Base-by-base conservation (phyloP, 2,113 vertebrate species). In the Xyrauchen texanus region DNA sequence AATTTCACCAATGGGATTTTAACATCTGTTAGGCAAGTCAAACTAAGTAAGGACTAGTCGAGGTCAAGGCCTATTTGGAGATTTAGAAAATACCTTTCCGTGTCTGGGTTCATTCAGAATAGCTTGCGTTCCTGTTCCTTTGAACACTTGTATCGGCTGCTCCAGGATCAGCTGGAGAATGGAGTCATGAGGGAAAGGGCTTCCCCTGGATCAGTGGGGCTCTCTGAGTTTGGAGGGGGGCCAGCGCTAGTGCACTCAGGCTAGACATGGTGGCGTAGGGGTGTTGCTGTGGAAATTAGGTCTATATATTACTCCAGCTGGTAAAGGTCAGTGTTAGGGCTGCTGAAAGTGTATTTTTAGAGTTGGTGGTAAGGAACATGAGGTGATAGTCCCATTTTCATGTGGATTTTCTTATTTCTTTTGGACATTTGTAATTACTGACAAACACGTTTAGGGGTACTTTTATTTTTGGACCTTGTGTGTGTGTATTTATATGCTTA, bases 251-350 rank as follows among this genome's bases (percentile, higher is more conserved):
- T 70, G 49, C 11, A 46, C 34, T 53, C 70, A 21, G 76, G 45
- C 72, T 57, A 77, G 66, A 76, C 63, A 34, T 52, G 77, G 57
- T 80, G 72, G 76, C 46, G 4, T 55, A 64, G 64, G 42, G 61
- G 61, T 72, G 66, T 60, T 55, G 15, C 21, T 34, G 45, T 81
- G 44, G 51, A n/a, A 51, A 69, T 3, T 6, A 60, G 21, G 76
- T 76, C 86, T 87, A 84, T 85, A 88, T 85, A 86, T 87, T 84
- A 79, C 84, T 72, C 79, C 78, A 69, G 79, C 79, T 76, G 73
- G 67, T 86, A 87, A 87, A 89, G 88, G 88, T 89, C 86, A 85
- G 67, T 67, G 78, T 82, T 45, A 79, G 83, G 80, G 82, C 67
- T 78, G 82, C 58, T 68, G 82, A 80, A 83, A 1, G 21, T 34